These are phyloP conservation scores for Tillus elongatus DNA, from an alignment of 2,888 invertebrate species.

Conservation along the genomic window DNA sequence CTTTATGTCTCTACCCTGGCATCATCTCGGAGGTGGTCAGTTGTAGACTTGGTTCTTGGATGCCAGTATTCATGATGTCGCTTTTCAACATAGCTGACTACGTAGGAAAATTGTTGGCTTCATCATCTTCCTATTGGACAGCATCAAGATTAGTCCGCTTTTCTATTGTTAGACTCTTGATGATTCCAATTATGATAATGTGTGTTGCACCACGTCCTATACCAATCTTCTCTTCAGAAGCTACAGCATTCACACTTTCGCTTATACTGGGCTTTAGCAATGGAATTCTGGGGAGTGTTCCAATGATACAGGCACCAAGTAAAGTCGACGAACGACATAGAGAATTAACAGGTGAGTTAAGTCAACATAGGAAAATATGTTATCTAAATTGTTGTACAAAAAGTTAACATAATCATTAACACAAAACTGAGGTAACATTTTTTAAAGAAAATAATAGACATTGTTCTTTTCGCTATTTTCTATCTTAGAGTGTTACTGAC, in stretches of 20 bases:
- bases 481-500: no score
- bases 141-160: constrained; percentile 66
- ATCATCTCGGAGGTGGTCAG: constrained; percentile 82
- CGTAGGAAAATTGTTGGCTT: constrained; percentile 71
- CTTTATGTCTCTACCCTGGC: constrained; percentile 82
- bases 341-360: constrained; percentile 76
- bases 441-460: no score
- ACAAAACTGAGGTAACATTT: no score
- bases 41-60: constrained; percentile 76
- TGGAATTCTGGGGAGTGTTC: constrained; percentile 81
- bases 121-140: constrained; percentile 76
- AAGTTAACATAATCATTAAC: no score
- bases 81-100: constrained; percentile 81
- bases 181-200: constrained; percentile 73
- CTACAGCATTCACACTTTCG: constrained; percentile 58
- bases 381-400: no score
- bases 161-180: constrained; percentile 60
- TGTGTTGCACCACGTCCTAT: constrained; percentile 70
- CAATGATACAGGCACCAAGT: constrained; percentile 85
- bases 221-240: constrained; percentile 63
- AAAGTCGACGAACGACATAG: constrained; percentile 77
- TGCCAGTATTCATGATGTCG: constrained; percentile 86
- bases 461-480: no score
- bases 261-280: constrained; percentile 71
- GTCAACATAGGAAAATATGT: no score